Evolutionary conservation across 2,797 vertebrate species (phyloP).

Genomic region (Sparus aurata): DNA sequence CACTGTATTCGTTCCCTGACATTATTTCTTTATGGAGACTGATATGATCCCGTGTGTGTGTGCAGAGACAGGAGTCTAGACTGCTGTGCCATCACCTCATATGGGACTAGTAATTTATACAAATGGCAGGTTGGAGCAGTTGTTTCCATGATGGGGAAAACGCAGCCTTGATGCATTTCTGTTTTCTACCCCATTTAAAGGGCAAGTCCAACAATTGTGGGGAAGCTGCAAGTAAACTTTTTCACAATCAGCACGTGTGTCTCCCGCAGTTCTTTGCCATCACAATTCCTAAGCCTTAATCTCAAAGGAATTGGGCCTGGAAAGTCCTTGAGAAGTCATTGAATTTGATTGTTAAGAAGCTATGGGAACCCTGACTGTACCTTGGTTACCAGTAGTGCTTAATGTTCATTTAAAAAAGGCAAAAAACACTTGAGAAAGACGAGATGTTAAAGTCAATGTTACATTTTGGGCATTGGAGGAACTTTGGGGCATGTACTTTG

Average conservation of each 20-base stretch:
- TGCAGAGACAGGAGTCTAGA: constrained; percentile 47
- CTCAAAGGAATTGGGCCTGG: too few species aligned
- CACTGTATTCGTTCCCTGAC: constrained; percentile 33
- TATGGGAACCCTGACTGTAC: constrained; percentile 3
- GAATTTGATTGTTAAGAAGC: too few species aligned
- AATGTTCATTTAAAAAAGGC: constrained; percentile 1
- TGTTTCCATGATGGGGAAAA: constrained; percentile 20
- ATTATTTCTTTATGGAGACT: constrained; percentile 54
- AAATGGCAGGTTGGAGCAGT: constrained; percentile 19
- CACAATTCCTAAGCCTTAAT: too few species aligned
- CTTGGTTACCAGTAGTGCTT: constrained; percentile 28
- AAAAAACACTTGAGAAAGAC: constrained; percentile 3
- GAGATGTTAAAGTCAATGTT: background rate
- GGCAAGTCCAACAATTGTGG: too few species aligned
- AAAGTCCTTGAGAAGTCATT: too few species aligned
- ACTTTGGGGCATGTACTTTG: constrained; percentile 19
- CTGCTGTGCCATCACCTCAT: constrained; percentile 31
- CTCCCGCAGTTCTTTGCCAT: too few species aligned
- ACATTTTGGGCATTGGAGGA: background rate
- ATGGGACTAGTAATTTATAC: constrained; percentile 35
- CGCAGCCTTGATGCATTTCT: background rate
- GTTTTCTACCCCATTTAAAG: constrained; percentile 21
- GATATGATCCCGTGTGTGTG: constrained; percentile 37
- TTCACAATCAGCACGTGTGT: too few species aligned
- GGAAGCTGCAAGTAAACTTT: too few species aligned